These are phyloP conservation scores for Orthonychiurus folsomi DNA, from an alignment of 2,888 invertebrate species.

Conservation along the genomic window DNA sequence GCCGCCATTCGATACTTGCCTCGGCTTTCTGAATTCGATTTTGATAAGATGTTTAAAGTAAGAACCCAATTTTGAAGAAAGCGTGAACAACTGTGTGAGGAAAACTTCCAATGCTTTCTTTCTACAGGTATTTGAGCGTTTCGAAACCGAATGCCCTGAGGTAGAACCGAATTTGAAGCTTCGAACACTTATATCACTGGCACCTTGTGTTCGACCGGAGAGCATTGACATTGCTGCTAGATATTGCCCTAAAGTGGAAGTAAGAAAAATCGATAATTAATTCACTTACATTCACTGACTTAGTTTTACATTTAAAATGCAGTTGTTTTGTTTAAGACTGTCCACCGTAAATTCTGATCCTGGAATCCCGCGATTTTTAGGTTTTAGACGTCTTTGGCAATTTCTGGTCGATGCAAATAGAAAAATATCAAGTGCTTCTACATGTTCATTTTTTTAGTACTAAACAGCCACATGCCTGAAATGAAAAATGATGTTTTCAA, in stretches of 20 bases:
- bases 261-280: constrained; percentile 11
- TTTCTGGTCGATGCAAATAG: no score
- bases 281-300: background rate
- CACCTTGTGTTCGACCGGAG: constrained; percentile 38
- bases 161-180: constrained; percentile 30
- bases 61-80: constrained; percentile 4
- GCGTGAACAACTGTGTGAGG: background rate
- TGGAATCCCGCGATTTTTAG: no score
- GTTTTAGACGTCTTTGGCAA: no score
- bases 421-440: no score
- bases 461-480: no score
- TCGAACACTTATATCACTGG: constrained; percentile 40
- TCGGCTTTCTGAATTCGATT: constrained; percentile 42
- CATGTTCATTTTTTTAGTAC: no score
- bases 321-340: no score
- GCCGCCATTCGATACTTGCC: constrained; percentile 41
- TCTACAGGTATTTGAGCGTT: constrained; percentile 36
- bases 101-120: background rate
- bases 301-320: constrained; percentile 1
- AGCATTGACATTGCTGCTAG: constrained; percentile 40
- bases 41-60: constrained; percentile 43
- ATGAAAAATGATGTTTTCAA: no score
- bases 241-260: constrained; percentile 40
- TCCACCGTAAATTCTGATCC: no score
- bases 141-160: constrained; percentile 28